Conservation (phyloP, 2,113 vertebrate genomes). For the Penelope pileata region DNA sequence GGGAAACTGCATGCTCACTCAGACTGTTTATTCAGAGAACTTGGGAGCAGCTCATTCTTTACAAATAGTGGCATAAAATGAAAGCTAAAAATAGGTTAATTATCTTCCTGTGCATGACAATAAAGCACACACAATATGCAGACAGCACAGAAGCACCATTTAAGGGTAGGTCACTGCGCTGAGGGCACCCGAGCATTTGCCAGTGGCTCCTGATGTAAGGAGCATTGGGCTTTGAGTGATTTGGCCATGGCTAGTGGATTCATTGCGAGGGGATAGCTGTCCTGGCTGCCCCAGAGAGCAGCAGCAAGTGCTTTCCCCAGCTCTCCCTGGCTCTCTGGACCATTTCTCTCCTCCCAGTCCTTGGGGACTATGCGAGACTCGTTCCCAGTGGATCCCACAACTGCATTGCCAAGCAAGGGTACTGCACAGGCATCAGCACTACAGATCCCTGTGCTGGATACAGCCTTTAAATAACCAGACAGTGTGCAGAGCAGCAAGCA, state of each 20-base stretch:
- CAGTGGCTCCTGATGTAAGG: neutral
- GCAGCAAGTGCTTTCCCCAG: neutral
- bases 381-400: neutral
- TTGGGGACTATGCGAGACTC: accelerated
- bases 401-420: neutral
- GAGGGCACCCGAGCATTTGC: neutral
- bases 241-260: neutral
- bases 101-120: neutral
- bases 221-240: neutral
- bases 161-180: neutral
- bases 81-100: neutral
- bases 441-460: neutral
- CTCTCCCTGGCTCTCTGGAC: neutral
- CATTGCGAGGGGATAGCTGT: accelerated
- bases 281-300: neutral
- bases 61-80: neutral
- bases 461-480: neutral
- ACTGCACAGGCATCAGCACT: neutral
- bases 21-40: neutral
- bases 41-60: neutral
- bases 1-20: neutral
- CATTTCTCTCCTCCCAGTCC: neutral
- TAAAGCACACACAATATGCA: neutral
- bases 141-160: neutral
- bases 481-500: neutral